Base-by-base conservation (phyloP, 2,888 invertebrate species). In the Hipparchia sbordonii region DNA sequence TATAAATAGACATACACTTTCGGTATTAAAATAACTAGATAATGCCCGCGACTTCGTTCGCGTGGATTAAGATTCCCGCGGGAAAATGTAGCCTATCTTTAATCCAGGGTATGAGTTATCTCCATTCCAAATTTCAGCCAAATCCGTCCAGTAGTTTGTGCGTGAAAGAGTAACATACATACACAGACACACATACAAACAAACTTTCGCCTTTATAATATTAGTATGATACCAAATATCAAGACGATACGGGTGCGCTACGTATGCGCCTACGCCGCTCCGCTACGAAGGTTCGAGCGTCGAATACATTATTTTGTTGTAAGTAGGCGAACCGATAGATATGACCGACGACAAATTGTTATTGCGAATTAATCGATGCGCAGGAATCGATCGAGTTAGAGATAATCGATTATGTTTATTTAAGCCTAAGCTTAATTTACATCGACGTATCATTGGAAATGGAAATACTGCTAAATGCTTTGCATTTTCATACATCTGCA, bases 301-400 rank as follows among this genome's bases (percentile, higher is more conserved):
- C 86, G 92, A 90, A 91, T 92, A 91, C 86, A 91, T 91, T 91
- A 90, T 87, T 84, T 87, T 85, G 85, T 83, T 85, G 82, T 84
- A 90, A 90, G 91, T 91, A 91, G 91, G 91, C 90, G 90, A 87
- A 81, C 83, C 83, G 78, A 85, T 87, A 86, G 87, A 87, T 90
- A 89, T 88, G 87, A 89, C 81, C 85, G 88, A 88, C 90, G 92
- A 92, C 92, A 92, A 92, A 92, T 91, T 88, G 90, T 88, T 91
- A 91, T 91, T 88, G 89, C 89, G 82, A 85, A 90, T 88, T 92
- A 91, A 92, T 92, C 89, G 89, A 89, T 89, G 81, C 82, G 76
- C 77, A 76, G 77, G 79, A 81, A 82, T 82, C 84, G 79, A 80
- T 80, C 75, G 77, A 80, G 78, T 74, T 79, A 75, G 72, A 74